A percentile compares a stretch with the other conserved stretches of the same genome.
These are phyloP conservation scores for Riparia riparia DNA, from an alignment of 2,113 vertebrate genomes.

Conservation along the genomic window DNA sequence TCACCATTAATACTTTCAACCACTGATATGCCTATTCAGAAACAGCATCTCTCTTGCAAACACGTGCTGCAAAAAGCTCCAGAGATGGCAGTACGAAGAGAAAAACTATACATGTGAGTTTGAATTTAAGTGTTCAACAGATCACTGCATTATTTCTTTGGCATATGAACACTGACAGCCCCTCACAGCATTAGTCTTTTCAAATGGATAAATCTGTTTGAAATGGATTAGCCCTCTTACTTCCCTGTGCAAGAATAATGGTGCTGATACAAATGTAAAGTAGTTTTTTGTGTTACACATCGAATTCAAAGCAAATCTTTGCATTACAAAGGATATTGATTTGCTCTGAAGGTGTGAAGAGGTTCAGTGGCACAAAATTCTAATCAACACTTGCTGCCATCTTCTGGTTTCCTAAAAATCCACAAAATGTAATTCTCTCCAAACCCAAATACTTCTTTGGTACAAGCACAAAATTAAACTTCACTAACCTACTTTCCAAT, in stretches of 20 bases:
- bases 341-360: slow-evolving; percentile 36
- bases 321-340: slow-evolving; percentile 32
- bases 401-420: slow-evolving; percentile 69
- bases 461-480: not conserved
- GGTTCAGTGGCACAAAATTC: not conserved
- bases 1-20: not conserved
- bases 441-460: not conserved
- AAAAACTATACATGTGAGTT: not conserved
- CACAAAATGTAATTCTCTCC: not conserved
- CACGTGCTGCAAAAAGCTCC: not conserved
- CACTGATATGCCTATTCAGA: not conserved
- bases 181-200: slow-evolving; percentile 10
- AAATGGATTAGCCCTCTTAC: slow-evolving; percentile 45
- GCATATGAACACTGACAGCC: not conserved
- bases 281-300: not conserved
- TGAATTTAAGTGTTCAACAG: not conserved
- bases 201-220: slow-evolving; percentile 40
- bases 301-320: slow-evolving; percentile 54
- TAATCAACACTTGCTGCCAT: slow-evolving; percentile 73
- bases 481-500: not conserved
- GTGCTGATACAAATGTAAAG: slow-evolving; percentile 48
- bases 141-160: slow-evolving; percentile 14
- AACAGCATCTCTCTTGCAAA: not conserved
- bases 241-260: slow-evolving; percentile 21
- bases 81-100: not conserved